Percentiles rank a stretch among this genome's conserved stretches.
Evolutionary conservation across 2,113 vertebrate genomes (phyloP).

Genomic region (Smithornis capensis): DNA sequence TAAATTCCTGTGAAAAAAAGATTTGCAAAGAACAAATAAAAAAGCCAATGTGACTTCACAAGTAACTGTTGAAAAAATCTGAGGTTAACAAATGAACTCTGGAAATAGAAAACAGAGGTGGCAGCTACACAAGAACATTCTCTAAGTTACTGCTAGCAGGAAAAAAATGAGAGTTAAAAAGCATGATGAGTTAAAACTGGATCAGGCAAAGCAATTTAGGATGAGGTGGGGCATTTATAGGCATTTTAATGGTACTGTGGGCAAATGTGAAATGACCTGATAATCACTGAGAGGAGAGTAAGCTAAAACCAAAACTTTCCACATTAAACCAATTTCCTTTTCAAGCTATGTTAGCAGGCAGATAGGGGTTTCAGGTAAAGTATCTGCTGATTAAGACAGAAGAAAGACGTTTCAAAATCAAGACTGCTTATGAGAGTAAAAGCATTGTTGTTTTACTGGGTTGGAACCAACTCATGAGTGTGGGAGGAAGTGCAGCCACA

Average conservation of each 20-base stretch:
- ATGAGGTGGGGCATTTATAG: not conserved
- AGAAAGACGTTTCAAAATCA: not conserved
- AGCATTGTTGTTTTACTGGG: too few species aligned
- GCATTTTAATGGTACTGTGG: not conserved
- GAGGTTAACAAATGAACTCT: conserved; percentile 34
- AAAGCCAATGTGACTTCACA: not conserved
- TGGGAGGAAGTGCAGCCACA: too few species aligned
- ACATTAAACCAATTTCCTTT: not conserved
- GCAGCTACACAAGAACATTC: not conserved
- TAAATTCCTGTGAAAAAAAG: conserved; percentile 29
- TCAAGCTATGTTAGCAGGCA: not conserved
- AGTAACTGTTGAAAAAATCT: not conserved
- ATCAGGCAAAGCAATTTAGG: not conserved
- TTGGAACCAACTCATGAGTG: too few species aligned
- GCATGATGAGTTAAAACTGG: not conserved
- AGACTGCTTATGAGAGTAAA: too few species aligned
- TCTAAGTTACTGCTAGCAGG: not conserved
- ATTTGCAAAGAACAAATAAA: not conserved
- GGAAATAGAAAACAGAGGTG: conserved; percentile 39
- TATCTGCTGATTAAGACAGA: not conserved
- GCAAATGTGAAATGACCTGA: not conserved
- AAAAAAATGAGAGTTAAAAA: conserved; percentile 11
- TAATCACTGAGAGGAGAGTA: not conserved
- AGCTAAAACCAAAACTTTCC: not conserved
- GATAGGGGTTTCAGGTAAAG: not conserved